Conservation (phyloP, 2,888 invertebrate species). For the Falcaria lacertinaria region DNA sequence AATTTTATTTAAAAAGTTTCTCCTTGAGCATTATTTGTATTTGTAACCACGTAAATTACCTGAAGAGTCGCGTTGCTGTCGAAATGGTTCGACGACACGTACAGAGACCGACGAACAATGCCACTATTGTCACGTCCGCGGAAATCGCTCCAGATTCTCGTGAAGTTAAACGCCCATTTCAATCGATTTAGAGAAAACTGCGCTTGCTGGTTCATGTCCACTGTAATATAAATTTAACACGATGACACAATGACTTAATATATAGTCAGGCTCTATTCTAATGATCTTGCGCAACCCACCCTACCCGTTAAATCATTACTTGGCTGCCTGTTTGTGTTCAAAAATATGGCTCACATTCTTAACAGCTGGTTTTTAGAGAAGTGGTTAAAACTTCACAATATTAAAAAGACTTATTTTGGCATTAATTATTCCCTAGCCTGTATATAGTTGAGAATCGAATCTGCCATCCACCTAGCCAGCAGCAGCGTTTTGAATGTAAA, state of each 20-base stretch:
- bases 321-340: too few species aligned
- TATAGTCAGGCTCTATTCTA: not conserved
- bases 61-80: conserved; percentile 6
- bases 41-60: conserved; percentile 1
- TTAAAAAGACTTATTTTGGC: too few species aligned
- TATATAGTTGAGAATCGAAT: too few species aligned
- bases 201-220: conserved; percentile 19
- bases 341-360: too few species aligned
- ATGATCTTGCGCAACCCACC: not conserved
- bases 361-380: too few species aligned
- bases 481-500: not conserved
- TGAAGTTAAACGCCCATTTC: conserved; percentile 34
- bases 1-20: not conserved
- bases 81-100: conserved; percentile 13
- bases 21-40: not conserved
- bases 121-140: conserved; percentile 54
- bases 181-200: conserved; percentile 49
- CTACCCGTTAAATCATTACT: too few species aligned
- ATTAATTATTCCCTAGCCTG: too few species aligned
- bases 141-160: conserved; percentile 39
- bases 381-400: too few species aligned
- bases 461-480: too few species aligned
- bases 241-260: conserved; percentile 18
- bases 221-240: conserved; percentile 22
- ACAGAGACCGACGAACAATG: conserved; percentile 41